Conservation (phyloP, 2,888 invertebrate genomes). For the Metopia argyrocephala region DNA sequence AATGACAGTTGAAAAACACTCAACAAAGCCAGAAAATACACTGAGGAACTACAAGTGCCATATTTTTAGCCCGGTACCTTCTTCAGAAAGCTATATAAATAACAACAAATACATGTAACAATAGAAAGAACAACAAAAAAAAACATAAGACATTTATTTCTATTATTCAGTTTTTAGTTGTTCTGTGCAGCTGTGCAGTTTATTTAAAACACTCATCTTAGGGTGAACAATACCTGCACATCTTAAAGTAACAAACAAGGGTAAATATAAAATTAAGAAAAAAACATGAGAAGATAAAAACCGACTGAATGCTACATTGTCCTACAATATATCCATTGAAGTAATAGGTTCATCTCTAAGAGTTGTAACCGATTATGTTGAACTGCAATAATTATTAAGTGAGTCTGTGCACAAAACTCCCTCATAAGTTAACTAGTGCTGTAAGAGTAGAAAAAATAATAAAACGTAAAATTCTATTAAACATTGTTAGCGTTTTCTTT, state of each 20-base stretch:
- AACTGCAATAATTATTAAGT: no score
- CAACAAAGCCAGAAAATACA: conserved; percentile 47
- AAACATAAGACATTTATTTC: conserved; percentile 27
- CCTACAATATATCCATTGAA: no score
- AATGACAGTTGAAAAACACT: conserved; percentile 64
- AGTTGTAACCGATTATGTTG: no score
- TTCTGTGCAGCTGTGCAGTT: conserved; percentile 15
- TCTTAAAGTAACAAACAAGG: conserved; percentile 1
- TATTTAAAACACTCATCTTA: conserved; percentile 9
- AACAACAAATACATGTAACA: background rate
- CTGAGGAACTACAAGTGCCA: conserved; percentile 7
- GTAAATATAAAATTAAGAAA: background rate
- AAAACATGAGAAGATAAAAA: background rate
- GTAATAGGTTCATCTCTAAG: no score
- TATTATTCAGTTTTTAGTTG: conserved; percentile 4
- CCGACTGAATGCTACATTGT: no score
- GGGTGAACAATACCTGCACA: conserved; percentile 47
- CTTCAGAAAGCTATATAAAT: background rate
- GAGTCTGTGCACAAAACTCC: no score
- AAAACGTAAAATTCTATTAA: no score
- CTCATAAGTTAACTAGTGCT: no score
- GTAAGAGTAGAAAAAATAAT: no score
- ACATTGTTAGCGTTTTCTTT: no score
- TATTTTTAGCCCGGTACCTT: conserved; percentile 47
- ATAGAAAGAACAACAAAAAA: conserved; percentile 8